These are phyloP conservation scores for Connochaetes taurinus DNA, from an alignment of 2,113 vertebrate species.

Conservation along the genomic window DNA sequence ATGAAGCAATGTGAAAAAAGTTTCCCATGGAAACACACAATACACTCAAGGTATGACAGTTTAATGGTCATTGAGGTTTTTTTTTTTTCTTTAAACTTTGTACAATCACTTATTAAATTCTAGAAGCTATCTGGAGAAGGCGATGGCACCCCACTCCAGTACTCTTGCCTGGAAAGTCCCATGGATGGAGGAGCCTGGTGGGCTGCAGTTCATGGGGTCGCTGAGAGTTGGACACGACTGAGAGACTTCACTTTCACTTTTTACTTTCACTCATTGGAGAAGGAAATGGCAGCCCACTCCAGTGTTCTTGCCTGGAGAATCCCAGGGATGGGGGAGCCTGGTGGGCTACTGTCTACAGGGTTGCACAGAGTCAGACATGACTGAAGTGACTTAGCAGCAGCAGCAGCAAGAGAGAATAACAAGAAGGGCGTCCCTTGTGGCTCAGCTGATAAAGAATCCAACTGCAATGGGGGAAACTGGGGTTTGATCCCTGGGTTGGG, in stretches of 20 bases:
- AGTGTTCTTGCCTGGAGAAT: too few species aligned
- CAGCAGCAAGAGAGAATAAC: neutral
- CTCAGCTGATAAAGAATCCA: neutral
- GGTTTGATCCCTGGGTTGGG: neutral
- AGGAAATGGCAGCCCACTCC: too few species aligned
- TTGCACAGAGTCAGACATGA: too few species aligned
- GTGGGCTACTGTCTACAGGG: too few species aligned
- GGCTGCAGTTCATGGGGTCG: too few species aligned
- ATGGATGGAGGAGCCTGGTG: rapidly evolving
- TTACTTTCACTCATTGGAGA: too few species aligned
- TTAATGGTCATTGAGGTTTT: neutral
- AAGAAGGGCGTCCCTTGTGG: neutral
- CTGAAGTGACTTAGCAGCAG: too few species aligned
- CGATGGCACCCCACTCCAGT: too few species aligned
- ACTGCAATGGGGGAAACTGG: neutral
- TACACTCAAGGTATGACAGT: neutral
- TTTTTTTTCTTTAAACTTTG: neutral
- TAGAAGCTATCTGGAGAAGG: neutral
- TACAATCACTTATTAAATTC: neutral
- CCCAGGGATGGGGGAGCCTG: too few species aligned
- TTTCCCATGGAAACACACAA: neutral
- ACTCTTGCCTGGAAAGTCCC: too few species aligned
- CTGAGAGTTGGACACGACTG: rapidly evolving
- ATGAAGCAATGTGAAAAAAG: neutral
- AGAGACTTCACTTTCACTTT: too few species aligned